Base-by-base conservation (phyloP, 92 coral and sea anemone species). In the Heteractis magnifica region DNA sequence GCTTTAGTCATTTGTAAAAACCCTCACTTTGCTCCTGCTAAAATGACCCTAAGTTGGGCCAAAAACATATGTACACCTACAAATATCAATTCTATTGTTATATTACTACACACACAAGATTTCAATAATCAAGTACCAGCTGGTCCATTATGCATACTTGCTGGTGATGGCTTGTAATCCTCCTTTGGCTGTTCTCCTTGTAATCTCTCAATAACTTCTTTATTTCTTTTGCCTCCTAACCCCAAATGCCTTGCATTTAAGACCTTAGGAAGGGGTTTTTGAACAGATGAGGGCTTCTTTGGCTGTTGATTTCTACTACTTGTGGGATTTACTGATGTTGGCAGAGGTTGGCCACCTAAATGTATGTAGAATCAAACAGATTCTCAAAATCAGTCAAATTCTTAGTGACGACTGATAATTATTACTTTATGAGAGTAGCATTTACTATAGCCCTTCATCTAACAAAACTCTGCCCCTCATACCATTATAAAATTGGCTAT, bases 341-440 rank as follows among this genome's bases (percentile, higher is more conserved):
- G 99, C 9, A 96, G 84, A 19, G 99, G 84, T 81, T 89, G 87
- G 23, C 99, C 99, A 56, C 82, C 99, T 97, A 49, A 10, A 34
- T n/a, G n/a, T n/a, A 78, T 23, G 5, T n/a, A 60, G 51, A 72
- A 10, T 26, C 26, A 26, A 26, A 26, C 26, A 26, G 26, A 26
- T 1, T 26, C 26, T 26, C 1, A 26, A 26, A 0, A 1, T 26
- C 26, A 26, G 26, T 26, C 26, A 26, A 26, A 26, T 26, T 26
- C 26, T 0, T 1, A 26, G 26, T 26, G 26, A 26, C 1, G 26
- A 26, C 26, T 26, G 26, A 26, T 26, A n/a, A n/a, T n/a, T n/a
- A 26, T 26, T 26, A 26, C 26, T 26, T 34, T 34, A 34, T 34
- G 44, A 34, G 44, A 34, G 44, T 34, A 34, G 44, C 44, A 34